phyloP scores from a whole-genome alignment of 2,888 invertebrate genomes.

The Electrophaes corylata region DNA sequence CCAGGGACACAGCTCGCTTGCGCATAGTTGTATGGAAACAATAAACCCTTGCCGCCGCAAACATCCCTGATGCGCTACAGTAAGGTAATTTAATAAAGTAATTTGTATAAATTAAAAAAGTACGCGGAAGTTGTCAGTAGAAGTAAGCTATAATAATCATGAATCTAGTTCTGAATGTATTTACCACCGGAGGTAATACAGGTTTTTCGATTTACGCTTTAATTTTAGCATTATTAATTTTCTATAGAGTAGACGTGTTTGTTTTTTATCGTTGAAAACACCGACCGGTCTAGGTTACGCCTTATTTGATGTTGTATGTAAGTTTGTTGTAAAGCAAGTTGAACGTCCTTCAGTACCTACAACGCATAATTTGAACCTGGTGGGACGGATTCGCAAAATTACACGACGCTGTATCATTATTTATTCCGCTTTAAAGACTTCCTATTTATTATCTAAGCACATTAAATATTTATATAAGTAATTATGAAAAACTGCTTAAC shows the following conservation, averaged over 20 bases:
- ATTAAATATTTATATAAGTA: constrained; percentile 6
- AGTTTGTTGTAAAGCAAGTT: constrained; percentile 3
- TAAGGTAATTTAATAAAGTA: too few relatives aligned
- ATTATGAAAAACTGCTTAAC: neutral
- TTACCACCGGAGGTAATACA: neutral
- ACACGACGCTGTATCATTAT: neutral
- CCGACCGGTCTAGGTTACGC: neutral
- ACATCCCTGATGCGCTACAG: too few relatives aligned
- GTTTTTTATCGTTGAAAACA: neutral
- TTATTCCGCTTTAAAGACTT: constrained; percentile 1
- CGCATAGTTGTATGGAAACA: too few relatives aligned
- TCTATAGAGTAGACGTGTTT: neutral
- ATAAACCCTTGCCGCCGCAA: too few relatives aligned
- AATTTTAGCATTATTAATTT: neutral
- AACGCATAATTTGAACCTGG: neutral
- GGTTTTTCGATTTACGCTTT: neutral
- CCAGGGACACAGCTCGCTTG: too few relatives aligned
- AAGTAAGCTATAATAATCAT: neutral
- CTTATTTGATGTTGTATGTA: neutral
- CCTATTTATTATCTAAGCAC: constrained; percentile 5
- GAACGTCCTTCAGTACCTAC: constrained; percentile 5
- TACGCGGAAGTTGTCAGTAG: too few relatives aligned
- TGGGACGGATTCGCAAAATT: neutral
- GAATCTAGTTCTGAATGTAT: neutral
- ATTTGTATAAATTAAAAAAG: too few relatives aligned